Evolutionary conservation across 2,113 vertebrate species (phyloP).

Genomic region (Peromyscus californicus): DNA sequence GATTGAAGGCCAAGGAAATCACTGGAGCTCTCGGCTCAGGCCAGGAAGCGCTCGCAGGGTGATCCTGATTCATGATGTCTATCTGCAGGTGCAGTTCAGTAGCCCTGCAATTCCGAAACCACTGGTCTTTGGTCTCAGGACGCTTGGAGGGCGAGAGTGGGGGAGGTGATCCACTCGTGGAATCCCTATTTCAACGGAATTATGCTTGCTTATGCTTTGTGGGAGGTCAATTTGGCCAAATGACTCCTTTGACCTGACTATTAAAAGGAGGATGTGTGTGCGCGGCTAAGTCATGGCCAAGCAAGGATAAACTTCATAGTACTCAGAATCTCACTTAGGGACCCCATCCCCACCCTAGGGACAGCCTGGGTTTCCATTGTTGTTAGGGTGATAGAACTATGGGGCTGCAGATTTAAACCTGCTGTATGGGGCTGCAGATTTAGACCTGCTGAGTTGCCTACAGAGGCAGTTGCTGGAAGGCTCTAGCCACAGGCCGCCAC

Average conservation of each 20-base stretch:
- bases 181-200: not conserved
- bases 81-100: conserved; percentile 38
- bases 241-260: not conserved
- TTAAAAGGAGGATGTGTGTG: conserved; percentile 17
- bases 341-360: not conserved
- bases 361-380: not conserved
- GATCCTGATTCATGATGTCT: conserved; percentile 70
- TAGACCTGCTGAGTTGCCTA: not conserved
- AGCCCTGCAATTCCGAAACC: not conserved
- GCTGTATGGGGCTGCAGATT: not conserved
- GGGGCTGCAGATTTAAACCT: not conserved
- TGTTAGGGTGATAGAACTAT: not conserved
- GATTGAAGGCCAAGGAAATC: conserved; percentile 77
- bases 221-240: not conserved
- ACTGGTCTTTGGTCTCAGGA: not conserved
- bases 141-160: conserved; percentile 9
- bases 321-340: not conserved
- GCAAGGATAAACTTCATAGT: not conserved
- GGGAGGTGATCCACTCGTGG: not conserved
- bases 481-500: not conserved
- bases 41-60: conserved; percentile 47
- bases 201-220: not conserved
- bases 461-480: not conserved
- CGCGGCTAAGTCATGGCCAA: not conserved
- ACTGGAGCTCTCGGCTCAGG: conserved; percentile 54